Conservation (phyloP, 2,113 vertebrate genomes). For the Canis aureus region DNA sequence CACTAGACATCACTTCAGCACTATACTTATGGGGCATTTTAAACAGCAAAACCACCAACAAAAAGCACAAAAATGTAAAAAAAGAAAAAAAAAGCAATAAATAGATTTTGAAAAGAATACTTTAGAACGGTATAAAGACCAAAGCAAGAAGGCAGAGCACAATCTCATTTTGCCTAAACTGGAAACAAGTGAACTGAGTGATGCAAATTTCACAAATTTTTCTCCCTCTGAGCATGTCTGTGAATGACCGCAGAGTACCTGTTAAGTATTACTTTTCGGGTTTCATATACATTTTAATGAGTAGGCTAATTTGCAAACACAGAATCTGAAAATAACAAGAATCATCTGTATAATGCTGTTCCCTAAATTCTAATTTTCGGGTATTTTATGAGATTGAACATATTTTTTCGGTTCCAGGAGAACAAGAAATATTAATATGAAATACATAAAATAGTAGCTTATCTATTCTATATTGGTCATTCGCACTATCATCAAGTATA, state of each 20-base stretch:
- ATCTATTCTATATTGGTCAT: neutral
- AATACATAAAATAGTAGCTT: neutral
- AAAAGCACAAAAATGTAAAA: neutral
- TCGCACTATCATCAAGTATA: too few relatives aligned
- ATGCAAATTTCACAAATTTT: neutral
- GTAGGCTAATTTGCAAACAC: neutral
- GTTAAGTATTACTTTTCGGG: neutral
- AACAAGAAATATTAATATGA: neutral
- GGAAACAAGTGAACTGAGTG: neutral
- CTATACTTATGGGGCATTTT: neutral
- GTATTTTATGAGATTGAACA: neutral
- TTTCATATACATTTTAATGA: neutral
- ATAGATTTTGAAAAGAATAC: neutral
- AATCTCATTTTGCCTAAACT: neutral
- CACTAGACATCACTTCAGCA: neutral
- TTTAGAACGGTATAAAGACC: neutral
- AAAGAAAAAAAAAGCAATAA: neutral
- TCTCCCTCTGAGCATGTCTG: neutral
- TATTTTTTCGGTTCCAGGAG: neutral
- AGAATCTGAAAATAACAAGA: neutral
- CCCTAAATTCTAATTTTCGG: neutral
- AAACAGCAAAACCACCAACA: neutral
- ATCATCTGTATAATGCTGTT: neutral
- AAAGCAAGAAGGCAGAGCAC: neutral
- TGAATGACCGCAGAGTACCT: rapidly evolving